phyloP scores from a whole-genome alignment of 2,888 invertebrate genomes.

The Ferdinandea cuprea region DNA sequence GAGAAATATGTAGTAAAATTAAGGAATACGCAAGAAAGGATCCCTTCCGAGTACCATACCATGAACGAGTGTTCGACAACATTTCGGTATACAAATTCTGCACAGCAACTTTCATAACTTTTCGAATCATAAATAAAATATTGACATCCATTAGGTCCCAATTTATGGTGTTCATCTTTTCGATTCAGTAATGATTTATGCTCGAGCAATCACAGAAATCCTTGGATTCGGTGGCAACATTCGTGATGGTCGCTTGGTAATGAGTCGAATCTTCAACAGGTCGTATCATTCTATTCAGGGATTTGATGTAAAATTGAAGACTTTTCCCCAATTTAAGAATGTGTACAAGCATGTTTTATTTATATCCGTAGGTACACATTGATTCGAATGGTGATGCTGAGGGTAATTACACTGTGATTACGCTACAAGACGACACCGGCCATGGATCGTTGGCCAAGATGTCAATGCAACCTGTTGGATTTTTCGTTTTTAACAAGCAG shows the following conservation, averaged over 20 bases:
- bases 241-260: slow-evolving; percentile 90
- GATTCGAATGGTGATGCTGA: slow-evolving; percentile 95
- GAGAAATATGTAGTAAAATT: slow-evolving; percentile 88
- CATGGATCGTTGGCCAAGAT: slow-evolving; percentile 84
- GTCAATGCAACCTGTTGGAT: slow-evolving; percentile 91
- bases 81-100: slow-evolving; percentile 84
- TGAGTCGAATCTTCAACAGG: slow-evolving; percentile 89
- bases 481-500: slow-evolving; percentile 86
- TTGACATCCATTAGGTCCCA: slow-evolving; percentile 85
- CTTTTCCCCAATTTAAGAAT: background rate
- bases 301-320: slow-evolving; percentile 86
- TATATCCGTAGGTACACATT: slow-evolving; percentile 88
- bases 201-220: slow-evolving; percentile 90
- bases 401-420: slow-evolving; percentile 94
- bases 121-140: background rate
- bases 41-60: slow-evolving; percentile 91
- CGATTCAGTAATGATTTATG: slow-evolving; percentile 94
- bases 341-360: slow-evolving; percentile 9
- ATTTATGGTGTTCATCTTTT: slow-evolving; percentile 93
- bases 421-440: slow-evolving; percentile 87
- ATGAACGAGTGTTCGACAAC: slow-evolving; percentile 89
- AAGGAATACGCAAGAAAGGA: slow-evolving; percentile 87
- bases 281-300: slow-evolving; percentile 91
- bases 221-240: slow-evolving; percentile 87
- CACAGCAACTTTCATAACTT: background rate